These are phyloP conservation scores for Himalopsyche phryganea DNA, from an alignment of 1,140 invertebrate genomes.

Conservation along the genomic window DNA sequence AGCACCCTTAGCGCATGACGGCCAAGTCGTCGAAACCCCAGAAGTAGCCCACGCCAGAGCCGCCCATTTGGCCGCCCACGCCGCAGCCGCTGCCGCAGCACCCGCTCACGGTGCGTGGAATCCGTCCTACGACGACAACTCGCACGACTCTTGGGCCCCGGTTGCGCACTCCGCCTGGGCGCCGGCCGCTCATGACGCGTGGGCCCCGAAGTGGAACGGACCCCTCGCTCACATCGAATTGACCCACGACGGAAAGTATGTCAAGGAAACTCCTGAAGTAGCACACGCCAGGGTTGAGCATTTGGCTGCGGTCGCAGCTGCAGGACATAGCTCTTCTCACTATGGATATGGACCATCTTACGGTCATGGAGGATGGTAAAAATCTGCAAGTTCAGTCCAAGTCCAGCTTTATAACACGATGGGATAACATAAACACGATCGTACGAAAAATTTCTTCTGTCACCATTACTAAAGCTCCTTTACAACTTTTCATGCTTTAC, in stretches of 20 bases:
- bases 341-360: slow-evolving; percentile 29
- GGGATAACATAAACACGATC: no score
- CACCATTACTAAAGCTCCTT: no score
- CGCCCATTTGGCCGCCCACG: slow-evolving; percentile 15
- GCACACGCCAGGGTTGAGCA: slow-evolving; percentile 54
- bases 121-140: background rate
- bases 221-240: slow-evolving; percentile 45
- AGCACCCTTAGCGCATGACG: slow-evolving; percentile 19
- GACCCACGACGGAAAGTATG: slow-evolving; percentile 46
- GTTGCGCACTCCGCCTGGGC: slow-evolving; percentile 20
- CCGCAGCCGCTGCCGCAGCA: background rate
- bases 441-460: no score
- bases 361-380: no score
- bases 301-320: slow-evolving; percentile 46
- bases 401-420: no score
- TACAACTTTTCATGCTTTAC: no score
- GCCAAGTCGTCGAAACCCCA: slow-evolving; percentile 18
- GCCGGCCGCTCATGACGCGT: slow-evolving; percentile 34
- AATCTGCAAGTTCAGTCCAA: no score
- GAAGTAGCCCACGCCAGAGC: slow-evolving; percentile 24
- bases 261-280: slow-evolving; percentile 60
- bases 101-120: background rate
- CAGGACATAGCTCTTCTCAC: slow-evolving; percentile 38
- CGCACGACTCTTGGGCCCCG: slow-evolving; percentile 6
- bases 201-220: slow-evolving; percentile 46